Percentiles rank a stretch among this genome's conserved stretches.
Evolutionary conservation across 2,888 invertebrate genomes (phyloP).

Genomic region (Orthosia gracilis): DNA sequence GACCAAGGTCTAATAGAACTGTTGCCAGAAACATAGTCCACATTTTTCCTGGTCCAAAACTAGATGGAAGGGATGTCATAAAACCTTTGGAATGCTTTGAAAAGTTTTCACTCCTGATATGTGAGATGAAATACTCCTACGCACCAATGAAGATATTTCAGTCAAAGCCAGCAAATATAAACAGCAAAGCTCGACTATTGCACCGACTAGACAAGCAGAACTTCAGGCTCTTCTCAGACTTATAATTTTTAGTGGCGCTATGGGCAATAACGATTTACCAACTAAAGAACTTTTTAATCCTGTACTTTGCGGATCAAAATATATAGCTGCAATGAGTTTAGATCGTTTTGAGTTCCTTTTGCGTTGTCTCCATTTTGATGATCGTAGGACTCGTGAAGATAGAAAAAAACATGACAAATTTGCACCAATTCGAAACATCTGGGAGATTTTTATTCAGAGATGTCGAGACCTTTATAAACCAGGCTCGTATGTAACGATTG

Average conservation of each 20-base stretch:
- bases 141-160: constrained; percentile 7
- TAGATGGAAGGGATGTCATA: too few species aligned
- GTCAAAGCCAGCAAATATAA: constrained; percentile 8
- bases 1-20: too few species aligned
- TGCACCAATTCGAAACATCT: constrained; percentile 36
- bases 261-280: constrained; percentile 22
- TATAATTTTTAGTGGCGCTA: constrained; percentile 20
- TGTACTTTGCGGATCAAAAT: constrained; percentile 19
- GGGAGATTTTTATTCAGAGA: constrained; percentile 29
- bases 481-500: constrained; percentile 42
- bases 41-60: too few species aligned
- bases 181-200: constrained; percentile 8
- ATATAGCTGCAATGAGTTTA: constrained; percentile 17
- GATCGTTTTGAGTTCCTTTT: constrained; percentile 19
- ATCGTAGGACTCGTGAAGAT: constrained; percentile 7
- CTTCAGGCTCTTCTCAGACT: constrained; percentile 9
- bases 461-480: constrained; percentile 26
- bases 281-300: constrained; percentile 24
- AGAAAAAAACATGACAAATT: constrained; percentile 28
- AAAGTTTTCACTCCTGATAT: too few species aligned
- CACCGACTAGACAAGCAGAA: constrained; percentile 4
- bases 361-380: constrained; percentile 27
- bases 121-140: too few species aligned
- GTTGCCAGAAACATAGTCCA: too few species aligned
- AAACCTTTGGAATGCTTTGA: too few species aligned